These are phyloP conservation scores for Sipha flava DNA, from an alignment of 1,140 invertebrate genomes.

Conservation along the genomic window DNA sequence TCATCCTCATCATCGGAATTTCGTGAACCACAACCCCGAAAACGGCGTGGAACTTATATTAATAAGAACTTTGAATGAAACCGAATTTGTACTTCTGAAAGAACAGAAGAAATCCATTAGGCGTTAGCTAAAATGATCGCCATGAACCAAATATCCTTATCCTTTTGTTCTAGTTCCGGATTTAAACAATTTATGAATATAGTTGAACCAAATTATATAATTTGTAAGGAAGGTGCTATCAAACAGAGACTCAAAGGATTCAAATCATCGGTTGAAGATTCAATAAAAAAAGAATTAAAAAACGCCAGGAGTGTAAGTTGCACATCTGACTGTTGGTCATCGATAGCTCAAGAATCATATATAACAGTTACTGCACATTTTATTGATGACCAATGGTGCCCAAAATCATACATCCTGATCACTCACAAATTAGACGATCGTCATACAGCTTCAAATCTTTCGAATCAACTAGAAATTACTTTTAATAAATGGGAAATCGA, in stretches of 20 bases:
- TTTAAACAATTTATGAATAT: neutral
- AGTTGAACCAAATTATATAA: neutral
- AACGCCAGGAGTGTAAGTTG: neutral
- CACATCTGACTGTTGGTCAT: neutral
- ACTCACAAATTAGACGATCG: neutral
- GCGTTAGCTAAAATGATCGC: neutral
- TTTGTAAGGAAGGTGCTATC: neutral
- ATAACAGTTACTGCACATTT: neutral
- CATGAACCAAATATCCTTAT: neutral
- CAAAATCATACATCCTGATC: neutral
- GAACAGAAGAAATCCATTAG: neutral
- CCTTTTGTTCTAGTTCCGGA: neutral
- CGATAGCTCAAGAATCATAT: neutral
- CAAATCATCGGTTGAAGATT: neutral
- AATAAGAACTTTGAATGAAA: neutral
- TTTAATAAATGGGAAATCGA: neutral
- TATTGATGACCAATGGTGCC: neutral
- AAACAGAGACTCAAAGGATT: neutral
- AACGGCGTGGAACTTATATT: too few species aligned
- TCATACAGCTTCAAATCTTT: neutral
- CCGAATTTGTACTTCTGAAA: neutral
- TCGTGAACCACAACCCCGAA: too few species aligned
- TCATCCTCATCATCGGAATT: too few species aligned
- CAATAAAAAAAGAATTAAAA: neutral
- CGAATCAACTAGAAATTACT: neutral